Percentiles rank a stretch among this genome's conserved stretches.
phyloP scores from a whole-genome alignment of 2,888 invertebrate species.

The Parnassius glacialis region DNA sequence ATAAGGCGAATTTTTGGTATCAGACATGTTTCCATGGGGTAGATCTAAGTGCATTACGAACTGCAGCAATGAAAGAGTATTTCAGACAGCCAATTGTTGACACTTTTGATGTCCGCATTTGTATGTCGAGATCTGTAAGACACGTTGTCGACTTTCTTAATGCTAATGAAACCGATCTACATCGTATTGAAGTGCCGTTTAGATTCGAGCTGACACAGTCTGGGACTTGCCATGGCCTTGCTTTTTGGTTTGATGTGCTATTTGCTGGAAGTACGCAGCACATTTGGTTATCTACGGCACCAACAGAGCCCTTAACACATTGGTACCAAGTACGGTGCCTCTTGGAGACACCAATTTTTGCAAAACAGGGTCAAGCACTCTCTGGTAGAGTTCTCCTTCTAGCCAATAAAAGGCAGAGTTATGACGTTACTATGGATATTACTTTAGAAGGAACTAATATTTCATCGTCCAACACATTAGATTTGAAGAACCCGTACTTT shows the following conservation, averaged over 20 bases:
- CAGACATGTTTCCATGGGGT: slow-evolving; percentile 99
- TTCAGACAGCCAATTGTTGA: slow-evolving; percentile 99
- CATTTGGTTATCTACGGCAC: slow-evolving; percentile 98
- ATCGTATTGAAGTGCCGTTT: slow-evolving; percentile 96
- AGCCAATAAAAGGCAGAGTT: slow-evolving; percentile 98
- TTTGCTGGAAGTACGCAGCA: slow-evolving; percentile 94
- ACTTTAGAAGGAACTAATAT: slow-evolving; percentile 93
- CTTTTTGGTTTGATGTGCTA: slow-evolving; percentile 99
- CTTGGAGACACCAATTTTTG: slow-evolving; percentile 95
- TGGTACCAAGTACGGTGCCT: slow-evolving; percentile 99
- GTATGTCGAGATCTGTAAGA: slow-evolving; percentile 95
- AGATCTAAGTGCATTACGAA: slow-evolving; percentile 94
- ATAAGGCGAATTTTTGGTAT: slow-evolving; percentile 99
- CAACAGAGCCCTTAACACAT: slow-evolving; percentile 98
- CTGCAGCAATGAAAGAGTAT: slow-evolving; percentile 97
- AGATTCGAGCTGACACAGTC: slow-evolving; percentile 95
- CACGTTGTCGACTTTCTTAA: slow-evolving; percentile 96
- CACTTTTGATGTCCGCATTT: slow-evolving; percentile 98
- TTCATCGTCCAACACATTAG: slow-evolving; percentile 91
- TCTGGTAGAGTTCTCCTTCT: slow-evolving; percentile 92
- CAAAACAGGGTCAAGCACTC: slow-evolving; percentile 95
- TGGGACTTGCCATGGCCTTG: slow-evolving; percentile 97
- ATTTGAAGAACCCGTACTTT: slow-evolving; percentile 99
- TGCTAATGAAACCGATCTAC: slow-evolving; percentile 95
- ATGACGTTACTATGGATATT: slow-evolving; percentile 98